Percentiles rank a stretch among this genome's conserved stretches.
Conservation (phyloP, 2,113 vertebrate genomes). For the Euleptes europaea region DNA sequence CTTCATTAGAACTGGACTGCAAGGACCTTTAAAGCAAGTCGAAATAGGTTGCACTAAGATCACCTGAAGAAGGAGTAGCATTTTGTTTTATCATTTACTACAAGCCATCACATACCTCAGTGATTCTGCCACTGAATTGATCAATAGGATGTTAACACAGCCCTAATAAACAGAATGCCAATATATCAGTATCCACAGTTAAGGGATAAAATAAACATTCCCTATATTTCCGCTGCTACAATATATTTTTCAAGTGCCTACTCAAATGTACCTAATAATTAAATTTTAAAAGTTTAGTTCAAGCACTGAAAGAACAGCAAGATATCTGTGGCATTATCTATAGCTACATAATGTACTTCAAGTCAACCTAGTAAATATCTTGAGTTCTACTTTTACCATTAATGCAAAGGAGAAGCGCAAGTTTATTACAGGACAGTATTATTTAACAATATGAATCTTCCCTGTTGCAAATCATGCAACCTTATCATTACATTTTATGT, state of each 20-base stretch:
- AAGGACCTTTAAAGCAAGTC: background rate
- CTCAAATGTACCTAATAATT: background rate
- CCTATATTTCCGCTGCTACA: background rate
- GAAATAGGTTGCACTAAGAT: background rate
- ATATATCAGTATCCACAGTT: background rate
- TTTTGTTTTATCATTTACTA: background rate
- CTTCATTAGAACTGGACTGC: background rate
- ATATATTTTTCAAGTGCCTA: background rate
- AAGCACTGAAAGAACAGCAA: background rate
- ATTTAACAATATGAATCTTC: background rate
- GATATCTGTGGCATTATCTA: background rate
- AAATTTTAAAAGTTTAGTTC: background rate
- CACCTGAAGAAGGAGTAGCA: background rate
- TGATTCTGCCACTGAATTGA: conserved; percentile 42
- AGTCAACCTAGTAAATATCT: background rate
- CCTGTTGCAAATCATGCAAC: background rate
- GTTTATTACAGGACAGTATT: background rate
- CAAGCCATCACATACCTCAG: conserved; percentile 35
- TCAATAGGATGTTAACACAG: conserved; percentile 52
- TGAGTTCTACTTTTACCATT: background rate
- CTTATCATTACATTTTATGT: background rate
- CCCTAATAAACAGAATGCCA: conserved; percentile 31
- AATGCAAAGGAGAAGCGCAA: background rate
- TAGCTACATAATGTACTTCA: background rate
- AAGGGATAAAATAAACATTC: background rate